Evolutionary conservation across 53 echinoderm and acorn worm species (phyloP).

Genomic region (Paracentrotus lividus): DNA sequence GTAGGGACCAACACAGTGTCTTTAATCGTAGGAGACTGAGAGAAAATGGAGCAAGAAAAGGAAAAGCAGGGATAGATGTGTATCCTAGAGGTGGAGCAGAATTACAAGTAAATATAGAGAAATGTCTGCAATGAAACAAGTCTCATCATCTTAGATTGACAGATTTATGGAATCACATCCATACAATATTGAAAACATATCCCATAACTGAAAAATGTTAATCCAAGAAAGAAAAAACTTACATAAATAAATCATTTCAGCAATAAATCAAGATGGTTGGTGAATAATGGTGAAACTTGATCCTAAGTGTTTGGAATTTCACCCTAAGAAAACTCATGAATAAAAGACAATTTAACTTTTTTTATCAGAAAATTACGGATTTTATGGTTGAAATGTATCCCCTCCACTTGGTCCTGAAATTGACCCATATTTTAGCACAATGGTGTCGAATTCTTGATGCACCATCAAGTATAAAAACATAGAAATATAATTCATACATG

Average conservation of each 20-base stretch:
- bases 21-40: neutral
- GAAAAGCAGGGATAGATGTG: neutral
- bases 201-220: neutral
- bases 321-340: neutral
- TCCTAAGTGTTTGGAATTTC: neutral
- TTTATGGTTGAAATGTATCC: constrained; percentile 39
- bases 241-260: neutral
- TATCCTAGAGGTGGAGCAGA: no score
- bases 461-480: no score
- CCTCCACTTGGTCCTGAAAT: constrained; percentile 1
- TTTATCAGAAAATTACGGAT: neutral
- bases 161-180: neutral
- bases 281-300: constrained; percentile 8
- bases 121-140: neutral
- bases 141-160: neutral
- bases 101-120: neutral
- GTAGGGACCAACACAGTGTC: no score
- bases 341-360: neutral
- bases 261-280: neutral
- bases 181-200: neutral
- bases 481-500: no score
- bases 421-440: neutral
- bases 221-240: neutral
- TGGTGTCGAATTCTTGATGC: neutral
- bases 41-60: neutral